Evolutionary conservation across 2,797 vertebrate genomes (phyloP).

Genomic region (Rhodeus uyekii): DNA sequence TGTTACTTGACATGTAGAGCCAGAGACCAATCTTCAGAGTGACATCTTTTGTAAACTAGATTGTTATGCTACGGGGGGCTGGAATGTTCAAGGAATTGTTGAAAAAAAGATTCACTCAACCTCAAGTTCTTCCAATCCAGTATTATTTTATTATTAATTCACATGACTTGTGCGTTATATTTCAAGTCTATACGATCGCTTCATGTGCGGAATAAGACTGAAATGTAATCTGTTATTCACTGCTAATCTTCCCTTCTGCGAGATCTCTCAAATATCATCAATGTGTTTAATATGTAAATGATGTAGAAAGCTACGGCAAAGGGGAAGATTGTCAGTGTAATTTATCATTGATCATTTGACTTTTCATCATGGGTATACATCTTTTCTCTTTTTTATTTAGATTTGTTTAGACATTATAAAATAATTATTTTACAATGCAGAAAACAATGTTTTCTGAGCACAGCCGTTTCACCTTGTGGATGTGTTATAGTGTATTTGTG

Average conservation of each 20-base stretch:
- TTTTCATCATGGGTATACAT: no score
- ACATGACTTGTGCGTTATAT: background rate
- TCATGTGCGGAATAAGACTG: background rate
- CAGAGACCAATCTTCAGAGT: conserved; percentile 7
- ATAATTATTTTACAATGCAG: no score
- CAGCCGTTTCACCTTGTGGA: no score
- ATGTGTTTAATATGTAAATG: background rate
- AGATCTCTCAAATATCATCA: background rate
- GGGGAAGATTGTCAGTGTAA: background rate
- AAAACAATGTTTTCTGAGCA: no score
- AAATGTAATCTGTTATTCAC: background rate
- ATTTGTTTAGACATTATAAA: no score
- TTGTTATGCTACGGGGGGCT: background rate
- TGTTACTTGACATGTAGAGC: background rate
- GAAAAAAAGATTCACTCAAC: background rate
- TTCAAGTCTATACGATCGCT: background rate
- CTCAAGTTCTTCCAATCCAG: background rate
- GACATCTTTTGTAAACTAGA: background rate
- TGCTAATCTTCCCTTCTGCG: background rate
- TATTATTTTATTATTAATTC: background rate
- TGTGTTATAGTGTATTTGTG: no score
- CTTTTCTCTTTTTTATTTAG: no score
- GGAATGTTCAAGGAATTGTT: background rate
- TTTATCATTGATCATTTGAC: no score
- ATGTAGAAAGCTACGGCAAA: background rate